phyloP scores from a whole-genome alignment of 2,797 vertebrate species.

The Cirrhinus molitorella region DNA sequence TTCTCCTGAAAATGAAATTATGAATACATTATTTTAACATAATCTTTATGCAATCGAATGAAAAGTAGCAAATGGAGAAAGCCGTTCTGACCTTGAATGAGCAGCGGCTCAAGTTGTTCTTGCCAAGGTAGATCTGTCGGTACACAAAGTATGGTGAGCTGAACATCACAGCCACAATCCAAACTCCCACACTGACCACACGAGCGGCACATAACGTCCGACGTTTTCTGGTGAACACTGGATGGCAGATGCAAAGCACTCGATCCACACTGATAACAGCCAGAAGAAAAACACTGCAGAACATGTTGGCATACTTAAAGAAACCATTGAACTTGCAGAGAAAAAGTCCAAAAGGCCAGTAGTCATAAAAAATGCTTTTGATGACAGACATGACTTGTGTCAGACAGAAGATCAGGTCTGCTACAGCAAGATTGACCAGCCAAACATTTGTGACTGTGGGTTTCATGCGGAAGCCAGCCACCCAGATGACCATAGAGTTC shows the following conservation, averaged over 20 bases:
- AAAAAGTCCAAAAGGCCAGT: slow-evolving; percentile 73
- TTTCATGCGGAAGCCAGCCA: neutral
- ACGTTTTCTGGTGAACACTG: slow-evolving; percentile 56
- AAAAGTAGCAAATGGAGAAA: neutral
- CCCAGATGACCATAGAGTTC: slow-evolving; percentile 18
- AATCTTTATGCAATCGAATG: neutral
- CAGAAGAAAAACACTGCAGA: slow-evolving; percentile 79
- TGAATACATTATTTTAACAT: neutral
- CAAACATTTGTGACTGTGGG: neutral
- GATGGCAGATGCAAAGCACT: slow-evolving; percentile 72
- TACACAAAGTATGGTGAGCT: slow-evolving; percentile 75
- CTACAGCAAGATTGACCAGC: neutral
- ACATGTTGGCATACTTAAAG: slow-evolving; percentile 82
- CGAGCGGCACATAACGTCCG: neutral
- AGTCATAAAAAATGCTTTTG: neutral
- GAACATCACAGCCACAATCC: slow-evolving; percentile 65
- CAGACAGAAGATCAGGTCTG: slow-evolving; percentile 7
- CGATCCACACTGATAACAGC: slow-evolving; percentile 79
- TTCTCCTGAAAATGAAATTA: slow-evolving; percentile 52
- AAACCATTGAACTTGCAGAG: slow-evolving; percentile 79
- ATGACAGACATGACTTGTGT: neutral
- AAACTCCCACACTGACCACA: slow-evolving; percentile 63
- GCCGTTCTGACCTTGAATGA: slow-evolving; percentile 58
- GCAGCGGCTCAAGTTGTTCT: slow-evolving; percentile 75
- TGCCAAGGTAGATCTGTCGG: slow-evolving; percentile 63